A percentile compares a stretch with the other conserved stretches of the same genome.
phyloP scores from a whole-genome alignment of 2,113 vertebrate species.

The Ptilorrhoa leucosticta region DNA sequence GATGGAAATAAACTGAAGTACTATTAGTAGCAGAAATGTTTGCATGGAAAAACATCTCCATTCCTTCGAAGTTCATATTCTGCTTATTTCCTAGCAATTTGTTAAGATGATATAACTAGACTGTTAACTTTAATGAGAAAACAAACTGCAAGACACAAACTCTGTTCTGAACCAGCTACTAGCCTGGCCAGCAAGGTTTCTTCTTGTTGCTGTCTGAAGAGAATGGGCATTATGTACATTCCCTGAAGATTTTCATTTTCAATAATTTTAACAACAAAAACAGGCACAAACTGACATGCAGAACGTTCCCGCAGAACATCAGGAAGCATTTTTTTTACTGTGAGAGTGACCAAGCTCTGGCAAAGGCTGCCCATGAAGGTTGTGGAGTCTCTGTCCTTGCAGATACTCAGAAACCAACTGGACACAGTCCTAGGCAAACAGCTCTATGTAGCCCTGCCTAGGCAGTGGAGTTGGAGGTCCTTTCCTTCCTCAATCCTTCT shows the following conservation, averaged over 20 bases:
- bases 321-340: neutral
- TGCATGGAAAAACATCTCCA: neutral
- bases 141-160: neutral
- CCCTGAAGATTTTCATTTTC: neutral
- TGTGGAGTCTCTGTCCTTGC: neutral
- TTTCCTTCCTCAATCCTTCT: neutral
- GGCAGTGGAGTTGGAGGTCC: fast-evolving
- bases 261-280: neutral
- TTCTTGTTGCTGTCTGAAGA: neutral
- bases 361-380: neutral
- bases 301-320: neutral
- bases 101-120: neutral
- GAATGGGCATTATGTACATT: neutral
- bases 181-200: neutral
- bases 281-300: neutral
- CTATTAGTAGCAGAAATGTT: neutral
- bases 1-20: neutral
- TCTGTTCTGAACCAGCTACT: neutral
- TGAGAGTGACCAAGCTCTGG: neutral
- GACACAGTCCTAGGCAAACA: neutral
- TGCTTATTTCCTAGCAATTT: neutral
- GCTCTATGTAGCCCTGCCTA: too few species aligned
- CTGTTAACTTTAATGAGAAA: neutral
- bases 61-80: neutral
- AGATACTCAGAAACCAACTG: neutral